Percentiles rank a stretch among this genome's conserved stretches.
Evolutionary conservation across 64 coral and sea anemone genomes (phyloP).

Genomic region (Actinia equina): DNA sequence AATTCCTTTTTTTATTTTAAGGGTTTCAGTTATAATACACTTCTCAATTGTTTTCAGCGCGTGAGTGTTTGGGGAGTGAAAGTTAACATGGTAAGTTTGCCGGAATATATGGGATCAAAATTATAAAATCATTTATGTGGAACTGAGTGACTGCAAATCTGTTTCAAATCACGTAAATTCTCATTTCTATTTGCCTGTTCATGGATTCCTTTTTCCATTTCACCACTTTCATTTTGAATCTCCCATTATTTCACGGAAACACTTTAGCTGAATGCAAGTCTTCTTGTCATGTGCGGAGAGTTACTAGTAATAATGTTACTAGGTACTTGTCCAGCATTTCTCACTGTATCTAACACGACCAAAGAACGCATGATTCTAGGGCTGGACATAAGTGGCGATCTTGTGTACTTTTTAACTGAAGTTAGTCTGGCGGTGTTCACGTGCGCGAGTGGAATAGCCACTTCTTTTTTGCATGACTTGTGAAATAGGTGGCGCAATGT

Average conservation of each 20-base stretch:
- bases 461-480: background rate
- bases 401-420: background rate
- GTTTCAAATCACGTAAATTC: too few relatives aligned
- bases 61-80: too few relatives aligned
- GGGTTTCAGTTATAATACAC: too few relatives aligned
- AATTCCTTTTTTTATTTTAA: too few relatives aligned
- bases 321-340: background rate
- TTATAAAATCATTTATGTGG: too few relatives aligned
- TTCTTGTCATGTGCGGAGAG: background rate
- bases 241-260: background rate
- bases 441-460: background rate
- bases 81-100: too few relatives aligned
- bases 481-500: conserved; percentile 2
- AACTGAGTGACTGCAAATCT: too few relatives aligned
- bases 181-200: too few relatives aligned
- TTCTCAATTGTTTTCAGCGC: too few relatives aligned
- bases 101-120: too few relatives aligned
- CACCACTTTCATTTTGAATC: too few relatives aligned
- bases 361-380: background rate
- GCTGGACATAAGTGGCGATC: background rate
- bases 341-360: background rate
- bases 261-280: background rate
- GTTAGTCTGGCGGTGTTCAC: background rate
- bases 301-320: background rate
- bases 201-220: too few relatives aligned